Conservation (phyloP, 1,140 invertebrate genomes). For the Zophobas morio region DNA sequence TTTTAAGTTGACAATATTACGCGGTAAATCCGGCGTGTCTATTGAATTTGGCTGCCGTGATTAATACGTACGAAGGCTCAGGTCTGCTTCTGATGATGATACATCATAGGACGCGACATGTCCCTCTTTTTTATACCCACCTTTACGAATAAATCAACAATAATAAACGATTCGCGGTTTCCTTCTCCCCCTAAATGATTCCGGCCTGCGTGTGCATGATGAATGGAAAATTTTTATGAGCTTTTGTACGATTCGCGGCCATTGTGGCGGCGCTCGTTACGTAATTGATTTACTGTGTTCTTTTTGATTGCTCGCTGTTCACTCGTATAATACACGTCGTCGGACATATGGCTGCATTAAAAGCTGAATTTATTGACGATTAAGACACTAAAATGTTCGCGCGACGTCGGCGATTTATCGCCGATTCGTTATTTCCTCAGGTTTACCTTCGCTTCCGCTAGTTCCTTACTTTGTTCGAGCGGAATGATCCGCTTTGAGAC, state of each 20-base stretch:
- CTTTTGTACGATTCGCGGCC: constrained; percentile 33
- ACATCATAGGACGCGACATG: constrained; percentile 19
- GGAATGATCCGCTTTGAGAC: background rate
- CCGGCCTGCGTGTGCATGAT: constrained; percentile 1
- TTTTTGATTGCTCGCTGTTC: constrained; percentile 24
- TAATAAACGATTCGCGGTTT: constrained; percentile 32
- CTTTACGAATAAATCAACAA: constrained; percentile 27
- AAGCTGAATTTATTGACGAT: constrained; percentile 33
- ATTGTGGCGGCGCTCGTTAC: constrained; percentile 24
- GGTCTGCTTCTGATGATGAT: constrained; percentile 20
- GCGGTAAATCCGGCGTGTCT: constrained; percentile 25
- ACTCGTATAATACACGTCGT: constrained; percentile 30
- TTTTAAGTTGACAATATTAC: constrained; percentile 42
- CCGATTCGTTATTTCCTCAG: background rate
- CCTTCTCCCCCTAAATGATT: constrained; percentile 31
- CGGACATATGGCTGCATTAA: constrained; percentile 40
- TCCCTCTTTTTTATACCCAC: constrained; percentile 15
- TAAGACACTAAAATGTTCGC: constrained; percentile 31
- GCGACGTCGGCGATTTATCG: constrained; percentile 16
- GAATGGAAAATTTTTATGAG: constrained; percentile 42
- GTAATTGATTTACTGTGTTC: constrained; percentile 38
- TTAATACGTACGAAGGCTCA: constrained; percentile 14
- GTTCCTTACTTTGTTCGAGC: background rate
- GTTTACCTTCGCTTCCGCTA: background rate
- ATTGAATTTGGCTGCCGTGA: constrained; percentile 31